Conservation (phyloP, 92 coral and sea anemone species). For the Palythoa caribaeorum region DNA sequence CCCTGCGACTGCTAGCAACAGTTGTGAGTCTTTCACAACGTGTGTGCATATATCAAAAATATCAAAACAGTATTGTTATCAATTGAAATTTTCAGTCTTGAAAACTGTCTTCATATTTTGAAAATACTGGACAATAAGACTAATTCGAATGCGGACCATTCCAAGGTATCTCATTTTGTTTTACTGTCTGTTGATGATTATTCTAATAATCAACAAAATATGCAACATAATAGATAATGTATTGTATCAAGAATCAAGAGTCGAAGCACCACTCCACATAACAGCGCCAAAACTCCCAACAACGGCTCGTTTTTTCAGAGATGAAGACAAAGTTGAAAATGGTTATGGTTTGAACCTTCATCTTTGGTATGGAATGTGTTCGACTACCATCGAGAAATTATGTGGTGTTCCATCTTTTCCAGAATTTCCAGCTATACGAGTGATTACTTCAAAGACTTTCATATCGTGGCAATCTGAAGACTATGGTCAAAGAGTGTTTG, state of each 20-base stretch:
- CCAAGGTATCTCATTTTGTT: not conserved
- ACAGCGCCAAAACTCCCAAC: not conserved
- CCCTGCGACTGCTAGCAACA: no score
- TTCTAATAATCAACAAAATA: not conserved
- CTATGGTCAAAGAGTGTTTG: constrained; percentile 32
- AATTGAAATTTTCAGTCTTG: not conserved
- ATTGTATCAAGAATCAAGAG: not conserved
- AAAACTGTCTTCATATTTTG: no score
- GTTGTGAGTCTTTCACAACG: no score
- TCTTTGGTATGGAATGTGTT: constrained; percentile 23
- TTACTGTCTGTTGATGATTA: not conserved
- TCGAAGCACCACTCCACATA: not conserved
- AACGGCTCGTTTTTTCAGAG: not conserved
- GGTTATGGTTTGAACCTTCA: constrained; percentile 22
- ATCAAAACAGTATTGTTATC: not conserved
- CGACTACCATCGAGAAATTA: constrained; percentile 8
- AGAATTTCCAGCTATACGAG: constrained; percentile 8
- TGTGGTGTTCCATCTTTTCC: constrained; percentile 21
- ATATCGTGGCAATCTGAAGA: constrained; percentile 20
- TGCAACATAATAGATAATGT: not conserved
- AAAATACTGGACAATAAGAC: not conserved
- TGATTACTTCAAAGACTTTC: constrained; percentile 10
- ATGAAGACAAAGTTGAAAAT: not conserved
- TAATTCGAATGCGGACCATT: constrained; percentile 14
- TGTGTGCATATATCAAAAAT: no score